Conservation (phyloP, 2,888 invertebrate genomes). For the Acanthopleura granulata region DNA sequence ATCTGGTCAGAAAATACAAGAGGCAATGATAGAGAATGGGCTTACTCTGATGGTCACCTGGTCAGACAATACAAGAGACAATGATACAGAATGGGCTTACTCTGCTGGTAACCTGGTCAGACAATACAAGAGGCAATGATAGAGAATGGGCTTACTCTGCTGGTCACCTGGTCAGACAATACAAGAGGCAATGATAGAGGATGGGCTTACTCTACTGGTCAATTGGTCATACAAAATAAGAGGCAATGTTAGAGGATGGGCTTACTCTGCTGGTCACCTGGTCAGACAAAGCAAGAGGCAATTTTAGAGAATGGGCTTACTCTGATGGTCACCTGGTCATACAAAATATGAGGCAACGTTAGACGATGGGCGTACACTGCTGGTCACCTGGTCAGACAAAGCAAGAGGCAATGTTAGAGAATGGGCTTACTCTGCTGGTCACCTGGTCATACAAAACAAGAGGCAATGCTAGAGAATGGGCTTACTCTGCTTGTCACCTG, state of each 20-base stretch:
- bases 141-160: slow-evolving; percentile 56
- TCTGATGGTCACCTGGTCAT: slow-evolving; percentile 39
- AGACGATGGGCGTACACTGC: slow-evolving; percentile 54
- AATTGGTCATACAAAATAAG: slow-evolving; percentile 22
- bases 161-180: slow-evolving; percentile 35
- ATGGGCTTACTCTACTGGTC: slow-evolving; percentile 55
- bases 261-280: slow-evolving; percentile 49
- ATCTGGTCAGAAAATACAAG: slow-evolving; percentile 22
- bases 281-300: no score
- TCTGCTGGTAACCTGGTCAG: slow-evolving; percentile 39
- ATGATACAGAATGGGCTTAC: slow-evolving; percentile 61
- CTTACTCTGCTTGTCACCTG: slow-evolving; percentile 49
- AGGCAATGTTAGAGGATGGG: slow-evolving; percentile 57
- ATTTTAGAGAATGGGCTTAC: slow-evolving; percentile 60
- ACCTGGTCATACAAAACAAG: slow-evolving; percentile 23
- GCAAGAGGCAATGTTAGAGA: no score
- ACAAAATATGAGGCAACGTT: no score
- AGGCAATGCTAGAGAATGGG: no score
- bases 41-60: slow-evolving; percentile 49
- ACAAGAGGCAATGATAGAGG: slow-evolving; percentile 37
- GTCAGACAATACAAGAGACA: no score
- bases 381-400: slow-evolving; percentile 35
- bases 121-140: no score
- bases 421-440: slow-evolving; percentile 55
- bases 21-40: no score